These are phyloP conservation scores for Diarsia rubi DNA, from an alignment of 2,888 invertebrate genomes.

Conservation along the genomic window DNA sequence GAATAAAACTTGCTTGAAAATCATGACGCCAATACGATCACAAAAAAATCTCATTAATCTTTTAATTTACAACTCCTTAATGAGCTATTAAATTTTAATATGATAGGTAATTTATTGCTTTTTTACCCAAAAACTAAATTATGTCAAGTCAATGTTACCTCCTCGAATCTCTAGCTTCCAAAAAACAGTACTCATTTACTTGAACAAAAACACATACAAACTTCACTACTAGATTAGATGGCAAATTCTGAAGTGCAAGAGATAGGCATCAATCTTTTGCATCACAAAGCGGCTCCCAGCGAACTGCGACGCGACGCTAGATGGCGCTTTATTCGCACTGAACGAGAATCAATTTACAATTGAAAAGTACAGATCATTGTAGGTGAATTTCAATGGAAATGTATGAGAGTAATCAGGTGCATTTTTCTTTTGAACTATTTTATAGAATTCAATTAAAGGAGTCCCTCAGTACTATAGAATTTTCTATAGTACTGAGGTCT, in stretches of 20 bases:
- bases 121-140: background rate
- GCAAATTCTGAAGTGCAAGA: constrained; percentile 66
- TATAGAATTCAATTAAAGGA: background rate
- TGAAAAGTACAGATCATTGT: constrained; percentile 36
- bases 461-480: too few species aligned
- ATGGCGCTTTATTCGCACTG: constrained; percentile 37
- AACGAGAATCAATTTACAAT: constrained; percentile 53
- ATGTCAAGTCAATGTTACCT: background rate
- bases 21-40: background rate
- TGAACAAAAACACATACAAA: constrained; percentile 12
- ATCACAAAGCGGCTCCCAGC: constrained; percentile 77
- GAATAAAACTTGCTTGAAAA: background rate
- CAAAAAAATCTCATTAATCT: background rate
- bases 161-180: background rate
- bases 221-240: constrained; percentile 17
- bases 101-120: background rate
- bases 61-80: background rate
- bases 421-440: background rate
- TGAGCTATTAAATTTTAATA: background rate
- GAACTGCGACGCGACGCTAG: constrained; percentile 68
- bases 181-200: background rate
- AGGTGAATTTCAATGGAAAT: constrained; percentile 6
- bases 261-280: constrained; percentile 83
- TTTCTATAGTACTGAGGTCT: too few species aligned
- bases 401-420: background rate